phyloP scores from a whole-genome alignment of 1,140 invertebrate genomes.

The Cotesia typhae region DNA sequence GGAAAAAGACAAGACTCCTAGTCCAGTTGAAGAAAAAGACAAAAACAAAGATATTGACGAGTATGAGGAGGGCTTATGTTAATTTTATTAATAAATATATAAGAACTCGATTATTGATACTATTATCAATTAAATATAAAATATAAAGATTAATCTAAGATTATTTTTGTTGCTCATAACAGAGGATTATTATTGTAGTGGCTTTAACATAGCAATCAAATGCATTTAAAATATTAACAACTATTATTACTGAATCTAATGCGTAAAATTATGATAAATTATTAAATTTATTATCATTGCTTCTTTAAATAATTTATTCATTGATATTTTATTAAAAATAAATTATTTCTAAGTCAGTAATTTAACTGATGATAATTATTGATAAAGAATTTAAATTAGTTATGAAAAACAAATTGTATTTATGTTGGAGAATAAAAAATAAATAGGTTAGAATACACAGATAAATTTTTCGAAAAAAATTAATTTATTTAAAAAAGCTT shows the following conservation, averaged over 20 bases:
- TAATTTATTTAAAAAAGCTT: too few relatives aligned
- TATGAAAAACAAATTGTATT: background rate
- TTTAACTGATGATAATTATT: background rate
- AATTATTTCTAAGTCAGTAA: background rate
- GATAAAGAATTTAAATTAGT: too few relatives aligned
- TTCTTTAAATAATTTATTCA: too few relatives aligned
- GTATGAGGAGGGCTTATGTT: slow-evolving; percentile 20
- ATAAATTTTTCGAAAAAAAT: too few relatives aligned
- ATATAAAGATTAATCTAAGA: background rate
- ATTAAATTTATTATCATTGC: too few relatives aligned
- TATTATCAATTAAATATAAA: background rate
- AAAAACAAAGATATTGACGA: slow-evolving; percentile 14
- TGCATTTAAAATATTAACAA: too few relatives aligned
- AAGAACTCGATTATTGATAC: background rate
- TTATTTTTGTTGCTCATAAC: background rate
- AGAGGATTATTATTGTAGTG: too few relatives aligned
- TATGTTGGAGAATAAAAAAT: slow-evolving; percentile 12
- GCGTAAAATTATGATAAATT: too few relatives aligned
- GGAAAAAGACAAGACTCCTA: background rate
- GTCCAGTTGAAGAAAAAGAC: slow-evolving; percentile 9
- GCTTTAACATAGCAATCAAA: too few relatives aligned
- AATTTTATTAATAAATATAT: slow-evolving; percentile 5
- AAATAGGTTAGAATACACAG: slow-evolving; percentile 24
- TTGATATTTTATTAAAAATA: too few relatives aligned
- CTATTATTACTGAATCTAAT: too few relatives aligned